A percentile compares a stretch with the other conserved stretches of the same genome.
phyloP scores from a whole-genome alignment of 2,113 vertebrate species.

The Ranitomeya imitator region DNA sequence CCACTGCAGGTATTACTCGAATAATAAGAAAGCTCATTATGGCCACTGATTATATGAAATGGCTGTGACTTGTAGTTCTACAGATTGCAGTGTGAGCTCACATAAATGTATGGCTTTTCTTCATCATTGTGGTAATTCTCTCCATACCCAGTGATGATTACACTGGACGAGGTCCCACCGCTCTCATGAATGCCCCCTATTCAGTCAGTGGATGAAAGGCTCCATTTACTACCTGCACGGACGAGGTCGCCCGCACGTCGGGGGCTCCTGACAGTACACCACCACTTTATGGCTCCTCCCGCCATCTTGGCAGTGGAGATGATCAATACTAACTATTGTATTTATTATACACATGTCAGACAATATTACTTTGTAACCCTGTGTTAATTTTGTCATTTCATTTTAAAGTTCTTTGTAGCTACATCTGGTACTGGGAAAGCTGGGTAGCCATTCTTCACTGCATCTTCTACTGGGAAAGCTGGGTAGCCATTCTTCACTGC shows the following conservation, averaged over 20 bases:
- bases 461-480: too few species aligned
- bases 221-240: conserved; percentile 26
- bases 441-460: too few species aligned
- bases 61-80: neutral
- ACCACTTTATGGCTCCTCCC: neutral
- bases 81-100: neutral
- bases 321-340: neutral
- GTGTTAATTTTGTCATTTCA: too few species aligned
- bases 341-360: neutral
- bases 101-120: too few species aligned
- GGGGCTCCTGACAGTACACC: neutral
- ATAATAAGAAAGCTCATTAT: too few species aligned
- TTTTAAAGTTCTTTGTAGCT: too few species aligned
- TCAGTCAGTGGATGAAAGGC: conserved; percentile 12
- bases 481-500: too few species aligned
- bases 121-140: too few species aligned
- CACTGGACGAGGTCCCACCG: neutral
- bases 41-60: too few species aligned
- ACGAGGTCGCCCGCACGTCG: neutral
- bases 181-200: neutral
- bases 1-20: too few species aligned
- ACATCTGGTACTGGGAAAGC: too few species aligned
- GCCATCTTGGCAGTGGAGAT: neutral
- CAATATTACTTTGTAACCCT: too few species aligned
- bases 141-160: neutral